Conservation (phyloP, 1,140 invertebrate genomes). For the Tetraneura akinire region DNA sequence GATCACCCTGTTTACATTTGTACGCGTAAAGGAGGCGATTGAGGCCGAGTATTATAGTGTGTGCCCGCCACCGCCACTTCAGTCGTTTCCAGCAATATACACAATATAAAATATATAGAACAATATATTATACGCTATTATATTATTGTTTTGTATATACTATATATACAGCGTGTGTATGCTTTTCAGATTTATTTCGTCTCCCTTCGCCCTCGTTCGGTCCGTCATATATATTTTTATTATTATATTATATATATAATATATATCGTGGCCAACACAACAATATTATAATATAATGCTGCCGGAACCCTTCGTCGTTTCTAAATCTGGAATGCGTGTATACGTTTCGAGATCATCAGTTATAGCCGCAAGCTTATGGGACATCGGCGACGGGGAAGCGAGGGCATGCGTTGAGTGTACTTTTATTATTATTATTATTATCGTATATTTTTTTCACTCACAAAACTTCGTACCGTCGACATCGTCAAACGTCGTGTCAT, state of each 20-base stretch:
- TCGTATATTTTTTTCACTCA: neutral
- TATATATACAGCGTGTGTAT: constrained; percentile 13
- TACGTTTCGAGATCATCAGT: neutral
- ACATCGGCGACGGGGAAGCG: neutral
- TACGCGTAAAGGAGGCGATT: neutral
- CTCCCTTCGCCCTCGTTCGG: neutral
- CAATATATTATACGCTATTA: constrained; percentile 12
- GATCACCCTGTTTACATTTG: too few relatives aligned
- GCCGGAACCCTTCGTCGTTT: constrained; percentile 5
- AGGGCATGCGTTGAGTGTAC: neutral
- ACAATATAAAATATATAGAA: neutral
- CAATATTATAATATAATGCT: neutral
- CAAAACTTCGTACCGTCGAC: neutral
- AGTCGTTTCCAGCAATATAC: constrained; percentile 12
- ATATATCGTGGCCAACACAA: neutral
- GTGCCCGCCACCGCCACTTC: constrained; percentile 31
- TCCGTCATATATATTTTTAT: too few relatives aligned
- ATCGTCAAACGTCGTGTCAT: neutral
- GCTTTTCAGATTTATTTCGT: constrained; percentile 44
- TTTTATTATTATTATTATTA: too few relatives aligned
- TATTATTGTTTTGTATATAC: neutral
- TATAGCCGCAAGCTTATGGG: neutral
- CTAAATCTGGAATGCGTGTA: neutral
- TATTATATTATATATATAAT: too few relatives aligned
- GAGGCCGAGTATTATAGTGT: neutral